Conservation (phyloP, 2,113 vertebrate species). For the Mixornis gularis region DNA sequence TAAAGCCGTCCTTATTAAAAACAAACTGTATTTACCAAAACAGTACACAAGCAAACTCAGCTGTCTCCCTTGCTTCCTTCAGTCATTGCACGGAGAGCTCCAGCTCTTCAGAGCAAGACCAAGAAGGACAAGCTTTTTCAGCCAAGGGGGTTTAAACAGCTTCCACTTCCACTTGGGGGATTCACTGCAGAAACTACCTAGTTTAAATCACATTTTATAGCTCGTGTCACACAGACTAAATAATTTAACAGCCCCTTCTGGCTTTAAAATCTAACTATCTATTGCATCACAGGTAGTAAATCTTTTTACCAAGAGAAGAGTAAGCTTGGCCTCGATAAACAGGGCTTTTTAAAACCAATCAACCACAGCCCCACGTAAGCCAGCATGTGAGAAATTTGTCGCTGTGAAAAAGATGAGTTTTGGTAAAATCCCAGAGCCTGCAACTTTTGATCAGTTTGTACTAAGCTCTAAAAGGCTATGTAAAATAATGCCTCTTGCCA, state of each 20-base stretch:
- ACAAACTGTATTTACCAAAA: background rate
- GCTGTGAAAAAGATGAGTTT: background rate
- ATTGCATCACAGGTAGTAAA: background rate
- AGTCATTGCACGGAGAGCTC: fast-evolving
- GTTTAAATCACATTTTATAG: constrained; percentile 2
- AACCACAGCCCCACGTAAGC: background rate
- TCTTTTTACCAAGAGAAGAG: background rate
- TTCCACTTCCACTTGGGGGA: background rate
- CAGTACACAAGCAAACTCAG: background rate
- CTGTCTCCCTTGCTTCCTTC: background rate
- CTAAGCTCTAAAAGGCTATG: background rate
- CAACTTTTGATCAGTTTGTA: background rate
- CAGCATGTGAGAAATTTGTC: background rate
- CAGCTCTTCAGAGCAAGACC: background rate
- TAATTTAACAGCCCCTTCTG: background rate
- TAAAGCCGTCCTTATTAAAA: background rate
- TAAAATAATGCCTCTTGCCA: background rate
- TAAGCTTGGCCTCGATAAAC: background rate
- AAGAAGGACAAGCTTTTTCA: background rate
- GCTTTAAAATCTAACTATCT: background rate
- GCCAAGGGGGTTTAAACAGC: background rate
- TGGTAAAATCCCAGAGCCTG: background rate
- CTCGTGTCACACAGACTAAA: background rate
- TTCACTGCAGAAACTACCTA: background rate
- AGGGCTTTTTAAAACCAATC: background rate